Evolutionary conservation across 1,140 invertebrate genomes (phyloP).

Genomic region (Aricia agestis): DNA sequence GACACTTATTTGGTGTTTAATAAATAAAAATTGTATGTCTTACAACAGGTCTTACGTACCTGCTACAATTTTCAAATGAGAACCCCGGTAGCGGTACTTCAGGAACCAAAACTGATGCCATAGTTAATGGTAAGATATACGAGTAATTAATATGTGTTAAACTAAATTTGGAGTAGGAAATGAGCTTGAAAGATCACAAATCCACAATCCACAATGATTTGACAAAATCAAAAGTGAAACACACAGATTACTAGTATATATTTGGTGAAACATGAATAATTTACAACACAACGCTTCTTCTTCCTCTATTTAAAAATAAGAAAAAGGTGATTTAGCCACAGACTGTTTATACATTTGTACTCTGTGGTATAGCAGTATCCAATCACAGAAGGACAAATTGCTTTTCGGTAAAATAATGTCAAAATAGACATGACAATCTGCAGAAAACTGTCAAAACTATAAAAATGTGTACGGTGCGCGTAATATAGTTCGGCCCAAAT

Average conservation of each 20-base stretch:
- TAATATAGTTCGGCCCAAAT: conserved; percentile 22
- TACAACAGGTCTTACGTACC: conserved; percentile 76
- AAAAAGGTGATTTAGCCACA: no score
- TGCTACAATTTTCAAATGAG: conserved; percentile 90
- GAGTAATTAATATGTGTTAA: no score
- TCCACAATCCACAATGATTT: not conserved
- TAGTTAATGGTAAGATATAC: conserved; percentile 18
- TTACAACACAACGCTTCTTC: not conserved
- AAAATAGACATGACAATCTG: conserved; percentile 27
- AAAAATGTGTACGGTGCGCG: conserved; percentile 42
- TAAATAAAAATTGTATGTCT: not conserved
- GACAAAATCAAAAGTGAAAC: not conserved
- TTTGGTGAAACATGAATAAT: not conserved
- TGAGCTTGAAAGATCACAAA: no score
- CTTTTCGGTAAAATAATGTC: conserved; percentile 40
- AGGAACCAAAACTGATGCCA: conserved; percentile 82
- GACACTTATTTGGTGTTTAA: not conserved
- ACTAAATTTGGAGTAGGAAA: no score
- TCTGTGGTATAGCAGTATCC: conserved; percentile 27
- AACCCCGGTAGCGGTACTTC: conserved; percentile 84
- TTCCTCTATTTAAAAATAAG: not conserved
- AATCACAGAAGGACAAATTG: conserved; percentile 62
- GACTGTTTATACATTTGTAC: no score
- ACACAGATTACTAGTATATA: no score
- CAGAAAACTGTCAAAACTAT: conserved; percentile 32